Conservation (phyloP, 2,888 invertebrate species). For the Lathronympha strigana region DNA sequence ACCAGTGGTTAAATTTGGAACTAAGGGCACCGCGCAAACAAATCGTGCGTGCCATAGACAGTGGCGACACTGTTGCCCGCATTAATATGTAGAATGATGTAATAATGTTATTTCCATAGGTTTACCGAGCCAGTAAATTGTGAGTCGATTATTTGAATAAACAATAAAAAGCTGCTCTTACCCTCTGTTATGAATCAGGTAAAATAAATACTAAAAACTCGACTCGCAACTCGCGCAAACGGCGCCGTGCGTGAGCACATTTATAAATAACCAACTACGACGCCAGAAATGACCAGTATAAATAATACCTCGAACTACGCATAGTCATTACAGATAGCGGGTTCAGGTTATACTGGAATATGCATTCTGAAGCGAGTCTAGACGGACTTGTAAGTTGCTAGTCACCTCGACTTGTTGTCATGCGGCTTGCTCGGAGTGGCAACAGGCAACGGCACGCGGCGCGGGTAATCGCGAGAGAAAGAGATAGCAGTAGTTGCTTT, state of each 20-base stretch:
- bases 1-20: slow-evolving; percentile 21
- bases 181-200: too few species aligned
- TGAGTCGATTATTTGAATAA: background rate
- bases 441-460: slow-evolving; percentile 2
- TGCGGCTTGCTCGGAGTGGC: background rate
- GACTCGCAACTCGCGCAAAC: background rate
- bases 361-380: background rate
- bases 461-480: slow-evolving; percentile 16
- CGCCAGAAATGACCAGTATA: background rate
- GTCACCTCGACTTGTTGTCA: background rate
- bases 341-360: background rate
- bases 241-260: background rate
- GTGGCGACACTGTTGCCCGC: slow-evolving; percentile 10
- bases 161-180: too few species aligned
- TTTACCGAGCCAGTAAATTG: background rate
- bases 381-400: background rate
- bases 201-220: too few species aligned
- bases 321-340: background rate
- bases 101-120: background rate
- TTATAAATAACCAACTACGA: background rate
- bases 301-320: background rate
- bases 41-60: background rate
- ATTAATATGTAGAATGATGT: slow-evolving; percentile 6
- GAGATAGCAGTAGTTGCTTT: slow-evolving; percentile 9
- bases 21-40: background rate